Evolutionary conservation across 1,140 invertebrate species (phyloP), one percentile per base, ranked within the genome.

Genomic region (Dendroctonus valens): DNA sequence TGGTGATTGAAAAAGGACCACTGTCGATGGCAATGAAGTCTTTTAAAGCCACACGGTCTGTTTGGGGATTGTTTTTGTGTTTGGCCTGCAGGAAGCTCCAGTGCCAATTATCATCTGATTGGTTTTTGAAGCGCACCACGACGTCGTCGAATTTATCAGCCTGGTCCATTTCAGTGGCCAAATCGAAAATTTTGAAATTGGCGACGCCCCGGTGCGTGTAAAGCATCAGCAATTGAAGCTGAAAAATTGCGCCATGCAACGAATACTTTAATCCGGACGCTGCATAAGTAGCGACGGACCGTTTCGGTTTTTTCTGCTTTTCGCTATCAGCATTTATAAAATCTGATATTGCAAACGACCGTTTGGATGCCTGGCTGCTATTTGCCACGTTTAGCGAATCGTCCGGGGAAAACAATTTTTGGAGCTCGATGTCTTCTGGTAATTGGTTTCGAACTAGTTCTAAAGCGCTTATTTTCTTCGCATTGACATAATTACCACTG

Each of bases 121-220:
- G 1, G 0, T 41, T 44, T 2, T 52, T 49, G 26, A 62, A 67
- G 26, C 11, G 26, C n/a, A 70, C 12, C 0, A 67, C 64, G 5
- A 67, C 39, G 44, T 70, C 68, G 46, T 70, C 68, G 38, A 70
- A 63, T 48, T 67, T 67, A 44, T 67, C 68, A 0, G 68, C 68
- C 14, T 50, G 12, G 26, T 62, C 44, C 65, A 67, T 70, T 59
- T 70, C 68, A 5, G 65, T 67, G 3, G 64, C 64, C 38, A 70
- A 46, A 48, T 41, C 7, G 41, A 70, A 67, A n/a, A 52, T 12
- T 3, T 58, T 1, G 5, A 26, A 55, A 0, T 59, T 26, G 0
- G 15, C 8, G 9, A 62, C 8, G 8, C 41, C 68, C 0, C 59
- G 51, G n/a, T 58, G 39, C 7, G 48, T 11, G 42, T 44, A 58